Evolutionary conservation across 2,888 invertebrate genomes (phyloP), one percentile per base, ranked within the genome.

Genomic region (Glomeris marginata): DNA sequence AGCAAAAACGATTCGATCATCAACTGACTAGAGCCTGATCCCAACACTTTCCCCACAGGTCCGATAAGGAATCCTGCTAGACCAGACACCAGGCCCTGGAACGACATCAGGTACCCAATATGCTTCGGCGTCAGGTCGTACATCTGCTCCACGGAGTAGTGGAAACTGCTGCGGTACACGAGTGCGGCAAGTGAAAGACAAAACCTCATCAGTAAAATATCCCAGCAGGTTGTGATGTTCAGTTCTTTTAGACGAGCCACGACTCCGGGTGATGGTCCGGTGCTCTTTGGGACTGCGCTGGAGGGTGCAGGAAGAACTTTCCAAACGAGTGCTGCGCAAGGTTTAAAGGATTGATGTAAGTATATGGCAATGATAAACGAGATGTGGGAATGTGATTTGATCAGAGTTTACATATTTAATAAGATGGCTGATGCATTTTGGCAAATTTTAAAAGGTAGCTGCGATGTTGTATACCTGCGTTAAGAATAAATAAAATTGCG

Each of bases 91-190:
- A 60, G 45, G 1, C 62, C 64, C 45, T 60, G 59, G 49, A 61
- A 64, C 3, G 67, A 66, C 16, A 62, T 65, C 10, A 66, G 50
- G 54, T 66, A 65, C 11, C 68, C 66, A 11, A 61, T 58, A 2
- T 54, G 57, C 37, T 55, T 59, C 2, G 64, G 60, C 2, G 63
- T 57, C 4, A 61, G 56, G 3, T 59, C 58, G 56, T 59, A 66
- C 44, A 58, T 60, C 38, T 62, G 56, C 41, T 57, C 57, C 40
- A 65, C 54, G 51, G 62, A 57, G 28, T 63, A 44, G 0, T 61
- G 59, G 50, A 64, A 63, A 52, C 65, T 66, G 41, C 59, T 61
- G 11, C 67, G 58, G 51, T 60, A 66, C 10, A 67, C 50, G 15
- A 68, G 55, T 18, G 63, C 58, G 13, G 66, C 61, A 44, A 65